Conservation (phyloP, 2,888 invertebrate genomes). For the Neoitamus cyanurus region DNA sequence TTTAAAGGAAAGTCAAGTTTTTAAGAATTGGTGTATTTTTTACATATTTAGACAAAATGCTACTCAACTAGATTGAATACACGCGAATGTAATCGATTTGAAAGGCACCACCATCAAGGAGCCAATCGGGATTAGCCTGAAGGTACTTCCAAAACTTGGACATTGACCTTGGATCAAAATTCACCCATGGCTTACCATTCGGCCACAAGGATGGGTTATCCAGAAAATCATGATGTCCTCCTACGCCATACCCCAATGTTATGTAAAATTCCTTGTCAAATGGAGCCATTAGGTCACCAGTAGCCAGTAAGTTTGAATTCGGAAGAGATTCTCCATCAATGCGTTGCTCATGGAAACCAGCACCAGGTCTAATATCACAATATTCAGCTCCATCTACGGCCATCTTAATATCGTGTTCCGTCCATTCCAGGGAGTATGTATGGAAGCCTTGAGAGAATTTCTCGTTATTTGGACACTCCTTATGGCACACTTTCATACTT, state of each 20-base stretch:
- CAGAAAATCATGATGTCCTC: conserved; percentile 78
- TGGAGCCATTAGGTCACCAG: conserved; percentile 72
- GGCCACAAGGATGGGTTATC: conserved; percentile 65
- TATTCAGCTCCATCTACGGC: conserved; percentile 70
- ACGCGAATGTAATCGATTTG: conserved; percentile 63
- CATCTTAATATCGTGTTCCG: conserved; percentile 57
- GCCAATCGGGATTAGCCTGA: conserved; percentile 75
- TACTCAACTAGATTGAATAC: conserved; percentile 54
- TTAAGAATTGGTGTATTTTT: too few species aligned
- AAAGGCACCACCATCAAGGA: conserved; percentile 65
- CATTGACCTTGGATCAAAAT: conserved; percentile 73
- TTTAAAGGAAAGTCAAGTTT: too few species aligned
- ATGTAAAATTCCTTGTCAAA: conserved; percentile 82
- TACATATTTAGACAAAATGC: too few species aligned
- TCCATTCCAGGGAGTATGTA: conserved; percentile 77
- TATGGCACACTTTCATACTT: conserved; percentile 58
- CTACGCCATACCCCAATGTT: conserved; percentile 80
- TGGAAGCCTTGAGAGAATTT: conserved; percentile 72
- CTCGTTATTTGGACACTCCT: not conserved
- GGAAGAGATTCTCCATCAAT: conserved; percentile 56
- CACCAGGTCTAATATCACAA: conserved; percentile 65
- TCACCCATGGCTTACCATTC: conserved; percentile 78
- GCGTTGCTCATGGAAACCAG: conserved; percentile 55
- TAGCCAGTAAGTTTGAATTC: conserved; percentile 60
- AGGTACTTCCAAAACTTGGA: conserved; percentile 75